These are phyloP conservation scores for Mythimna lalbum DNA, from an alignment of 2,888 invertebrate species.

Conservation along the genomic window DNA sequence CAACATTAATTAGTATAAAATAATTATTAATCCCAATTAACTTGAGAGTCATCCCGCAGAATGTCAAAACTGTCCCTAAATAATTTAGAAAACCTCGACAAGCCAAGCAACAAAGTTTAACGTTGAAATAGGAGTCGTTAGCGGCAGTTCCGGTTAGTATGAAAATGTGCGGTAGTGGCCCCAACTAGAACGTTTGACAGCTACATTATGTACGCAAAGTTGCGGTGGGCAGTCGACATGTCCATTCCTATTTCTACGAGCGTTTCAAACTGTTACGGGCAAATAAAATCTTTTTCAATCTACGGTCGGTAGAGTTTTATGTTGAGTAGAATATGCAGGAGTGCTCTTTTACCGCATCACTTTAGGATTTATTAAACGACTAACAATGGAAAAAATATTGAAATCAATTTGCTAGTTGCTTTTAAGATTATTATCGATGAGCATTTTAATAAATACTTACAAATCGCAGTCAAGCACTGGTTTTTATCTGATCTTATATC, in stretches of 20 bases:
- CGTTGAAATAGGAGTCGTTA: conserved; percentile 52
- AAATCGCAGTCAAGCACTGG: too few species aligned
- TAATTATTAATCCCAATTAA: neutral
- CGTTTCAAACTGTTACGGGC: conserved; percentile 27
- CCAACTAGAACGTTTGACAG: conserved; percentile 43
- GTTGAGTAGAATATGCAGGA: neutral
- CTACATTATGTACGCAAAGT: conserved; percentile 62
- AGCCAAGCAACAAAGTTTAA: conserved; percentile 23
- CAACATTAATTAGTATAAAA: too few species aligned
- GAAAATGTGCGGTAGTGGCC: conserved; percentile 52
- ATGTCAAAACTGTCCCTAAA: conserved; percentile 24
- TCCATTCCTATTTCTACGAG: conserved; percentile 36
- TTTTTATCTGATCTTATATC: too few species aligned
- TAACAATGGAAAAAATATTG: too few species aligned
- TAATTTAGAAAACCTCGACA: conserved; percentile 22
- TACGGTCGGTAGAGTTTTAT: neutral
- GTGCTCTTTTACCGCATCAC: neutral
- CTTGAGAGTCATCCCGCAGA: neutral
- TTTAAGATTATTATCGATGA: neutral
- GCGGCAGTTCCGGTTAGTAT: conserved; percentile 40
- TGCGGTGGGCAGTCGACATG: conserved; percentile 47
- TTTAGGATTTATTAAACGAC: neutral
- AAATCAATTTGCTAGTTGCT: neutral
- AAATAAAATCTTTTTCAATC: conserved; percentile 33
- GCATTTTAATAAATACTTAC: neutral